A percentile compares a stretch with the other conserved stretches of the same genome.
phyloP scores from a whole-genome alignment of 23 tunicate species.

The Ciona savignyi region DNA sequence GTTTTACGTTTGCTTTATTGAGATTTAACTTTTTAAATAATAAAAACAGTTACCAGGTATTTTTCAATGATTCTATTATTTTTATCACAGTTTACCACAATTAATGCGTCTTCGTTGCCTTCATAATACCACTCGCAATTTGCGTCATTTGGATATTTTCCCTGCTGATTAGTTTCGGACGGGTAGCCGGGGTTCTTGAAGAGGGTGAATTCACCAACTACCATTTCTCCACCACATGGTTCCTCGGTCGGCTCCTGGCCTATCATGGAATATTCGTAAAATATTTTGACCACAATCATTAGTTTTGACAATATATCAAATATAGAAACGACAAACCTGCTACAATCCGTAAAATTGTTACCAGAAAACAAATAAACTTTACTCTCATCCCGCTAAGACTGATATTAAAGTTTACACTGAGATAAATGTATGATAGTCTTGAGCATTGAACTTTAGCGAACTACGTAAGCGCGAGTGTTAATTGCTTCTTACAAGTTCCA shows the following conservation, averaged over 20 bases:
- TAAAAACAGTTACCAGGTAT: too few species aligned
- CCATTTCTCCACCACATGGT: conserved; percentile 58
- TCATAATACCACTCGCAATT: conserved; percentile 56
- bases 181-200: conserved; percentile 65
- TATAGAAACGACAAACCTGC: too few species aligned
- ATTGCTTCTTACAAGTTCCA: background rate
- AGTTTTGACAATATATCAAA: too few species aligned
- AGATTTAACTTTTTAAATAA: too few species aligned
- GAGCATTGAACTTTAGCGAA: background rate
- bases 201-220: conserved; percentile 6
- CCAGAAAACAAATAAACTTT: too few species aligned
- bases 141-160: conserved; percentile 31
- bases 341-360: too few species aligned
- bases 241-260: conserved; percentile 3
- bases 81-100: too few species aligned
- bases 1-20: too few species aligned
- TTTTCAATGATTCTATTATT: too few species aligned
- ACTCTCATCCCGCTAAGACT: background rate
- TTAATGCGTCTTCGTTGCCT: conserved; percentile 44
- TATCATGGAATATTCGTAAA: too few species aligned
- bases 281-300: too few species aligned
- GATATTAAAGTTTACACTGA: background rate
- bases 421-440: background rate
- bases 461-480: background rate
- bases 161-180: conserved; percentile 14